These are phyloP conservation scores for Pandion haliaetus DNA, from an alignment of 2,113 vertebrate genomes.

Conservation along the genomic window DNA sequence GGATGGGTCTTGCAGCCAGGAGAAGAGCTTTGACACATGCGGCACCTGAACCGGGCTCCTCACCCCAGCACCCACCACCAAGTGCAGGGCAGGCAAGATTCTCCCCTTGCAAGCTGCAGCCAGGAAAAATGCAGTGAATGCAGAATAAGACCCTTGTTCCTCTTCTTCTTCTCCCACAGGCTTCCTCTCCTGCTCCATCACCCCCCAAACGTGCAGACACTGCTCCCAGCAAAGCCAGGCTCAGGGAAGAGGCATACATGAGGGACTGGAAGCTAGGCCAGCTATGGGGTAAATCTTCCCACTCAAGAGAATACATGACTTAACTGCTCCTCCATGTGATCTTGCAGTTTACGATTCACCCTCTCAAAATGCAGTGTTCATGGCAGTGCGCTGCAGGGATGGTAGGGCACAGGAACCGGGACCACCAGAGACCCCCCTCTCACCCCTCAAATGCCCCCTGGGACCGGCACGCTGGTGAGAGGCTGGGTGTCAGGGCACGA, in stretches of 20 bases:
- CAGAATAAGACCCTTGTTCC: neutral
- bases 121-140: neutral
- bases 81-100: neutral
- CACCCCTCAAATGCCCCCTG: rapidly evolving
- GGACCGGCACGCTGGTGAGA: rapidly evolving
- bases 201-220: neutral
- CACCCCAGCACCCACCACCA: neutral
- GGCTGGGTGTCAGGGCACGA: neutral
- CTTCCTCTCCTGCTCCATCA: neutral
- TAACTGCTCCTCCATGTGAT: neutral
- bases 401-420: rapidly evolving
- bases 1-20: neutral
- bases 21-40: rapidly evolving
- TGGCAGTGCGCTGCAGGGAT: neutral
- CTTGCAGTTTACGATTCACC: neutral
- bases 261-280: neutral
- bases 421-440: rapidly evolving
- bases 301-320: neutral
- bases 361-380: neutral
- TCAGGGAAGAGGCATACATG: neutral
- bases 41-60: neutral
- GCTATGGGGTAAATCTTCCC: neutral
- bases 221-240: neutral
- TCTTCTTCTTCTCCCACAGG: neutral
- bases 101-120: neutral